Evolutionary conservation across 53 echinoderm and acorn worm species (phyloP), one percentile per base, ranked within the genome.

Genomic region (Echinarachnius parma): DNA sequence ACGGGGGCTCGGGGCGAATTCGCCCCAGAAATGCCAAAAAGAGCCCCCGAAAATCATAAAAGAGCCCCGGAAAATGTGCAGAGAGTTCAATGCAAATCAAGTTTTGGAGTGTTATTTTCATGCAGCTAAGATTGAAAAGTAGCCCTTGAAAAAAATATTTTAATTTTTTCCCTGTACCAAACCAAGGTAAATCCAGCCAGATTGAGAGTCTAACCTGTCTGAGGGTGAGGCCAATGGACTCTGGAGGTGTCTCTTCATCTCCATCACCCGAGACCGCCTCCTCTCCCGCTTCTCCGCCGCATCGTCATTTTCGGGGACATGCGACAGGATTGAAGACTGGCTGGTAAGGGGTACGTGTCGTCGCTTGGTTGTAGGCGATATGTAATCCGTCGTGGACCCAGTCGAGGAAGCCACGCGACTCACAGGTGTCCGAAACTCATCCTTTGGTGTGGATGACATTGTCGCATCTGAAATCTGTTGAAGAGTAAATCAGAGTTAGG

Each of bases 281-380:
- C 92, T 75, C 75, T 98, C 88, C 34, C 89, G 61, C 48, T 86
- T 82, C 31, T 92, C 92, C 0, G 87, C 86, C 0, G 91, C 98
- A 55, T 92, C 92, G 34, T 98, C 98, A 34, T 98, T 92, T 53
- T 85, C 98, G 1, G 92, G 76, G 31, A 98, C 86, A 58, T 77
- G 76, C 42, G 64, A 67, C 61, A 78, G 77, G 49, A 84, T 70
- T 21, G 84, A 59, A 19, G 87, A 84, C 52, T 83, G 75, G 78
- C 93, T 86, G 30, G 80, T 18, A 3, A 86, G 69, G 16, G 86
- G 77, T 1, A 61, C 33, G 28, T 83, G 86, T 30, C 77, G 66
- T 23, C 87, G 56, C 11, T 81, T 44, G 14, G 80, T 80, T 18
- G 98, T 92, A 3, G 98, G 98, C 21, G 98, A 98, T 33, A 98